Evolutionary conservation across 2,797 vertebrate genomes (phyloP), one percentile per base, ranked within the genome.

Genomic region (Esox masquinongy): DNA sequence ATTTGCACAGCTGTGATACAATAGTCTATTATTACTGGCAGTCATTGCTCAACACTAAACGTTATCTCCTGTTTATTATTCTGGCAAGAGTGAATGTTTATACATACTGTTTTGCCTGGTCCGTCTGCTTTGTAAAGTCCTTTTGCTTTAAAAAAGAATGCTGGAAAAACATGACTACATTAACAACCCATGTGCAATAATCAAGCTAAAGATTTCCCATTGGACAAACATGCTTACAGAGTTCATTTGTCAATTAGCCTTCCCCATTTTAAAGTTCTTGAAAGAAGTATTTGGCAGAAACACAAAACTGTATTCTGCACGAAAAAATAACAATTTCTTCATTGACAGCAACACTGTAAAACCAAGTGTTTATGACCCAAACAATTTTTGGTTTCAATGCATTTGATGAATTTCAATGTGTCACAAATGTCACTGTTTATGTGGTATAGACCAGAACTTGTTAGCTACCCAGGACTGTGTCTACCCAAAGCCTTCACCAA

Each of bases 181-280:
- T 34, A 61, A 56, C 53, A 22, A 39, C 19, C 36, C 16, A 17
- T 24, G 22, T 22, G 16, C 22, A 24, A 53, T 61, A 61, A 61
- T 73, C 53, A 73, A 43, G 17, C 53, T 15, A 34, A 22, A 61
- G 66, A 77, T 80, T 77, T 84, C 84, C 75, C 72, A 53, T 77
- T 56, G 81, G 80, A 81, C 24, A 51, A 64, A n/a, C 61, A 61
- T 36, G 76, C 80, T 78, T 74, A 72, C 79, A 74, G 77, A 67
- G 43, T 72, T 83, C 74, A 86, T 91, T 85, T 26, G 80, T 85
- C 81, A 82, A 17, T 63, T 36, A 68, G 56, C 47, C 82, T 86
- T 89, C 88, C 86, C 82, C 87, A 89, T 84, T 82, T 86, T 87
- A 86, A 72, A 24, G 16, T 59, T 72, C 69, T 70, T 80, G 75